Percentiles rank a stretch among this genome's conserved stretches.
Evolutionary conservation across 2,888 invertebrate species (phyloP).

Genomic region (Chloroclysta siterata): DNA sequence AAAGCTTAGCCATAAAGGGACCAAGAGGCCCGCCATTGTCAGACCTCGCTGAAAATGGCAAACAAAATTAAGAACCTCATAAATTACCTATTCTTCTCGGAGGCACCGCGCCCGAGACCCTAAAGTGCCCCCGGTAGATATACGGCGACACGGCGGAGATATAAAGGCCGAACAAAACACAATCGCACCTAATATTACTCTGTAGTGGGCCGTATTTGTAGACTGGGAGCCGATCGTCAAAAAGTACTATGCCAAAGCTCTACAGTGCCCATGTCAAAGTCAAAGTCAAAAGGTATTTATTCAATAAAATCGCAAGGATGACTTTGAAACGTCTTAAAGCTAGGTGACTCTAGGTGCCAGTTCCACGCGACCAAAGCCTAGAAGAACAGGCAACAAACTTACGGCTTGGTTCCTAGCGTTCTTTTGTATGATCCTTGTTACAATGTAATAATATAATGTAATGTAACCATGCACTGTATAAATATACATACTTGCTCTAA

Average conservation of each 20-base stretch:
- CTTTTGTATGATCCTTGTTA: too few relatives aligned
- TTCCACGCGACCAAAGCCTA: too few relatives aligned
- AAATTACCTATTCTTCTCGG: slow-evolving; percentile 45
- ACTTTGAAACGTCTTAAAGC: too few relatives aligned
- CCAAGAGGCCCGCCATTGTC: slow-evolving; percentile 28
- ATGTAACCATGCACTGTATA: too few relatives aligned
- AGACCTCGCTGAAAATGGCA: slow-evolving; percentile 38
- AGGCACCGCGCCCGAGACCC: slow-evolving; percentile 41
- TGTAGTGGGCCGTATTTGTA: slow-evolving; percentile 51
- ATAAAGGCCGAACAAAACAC: slow-evolving; percentile 44
- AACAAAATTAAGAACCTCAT: slow-evolving; percentile 44
- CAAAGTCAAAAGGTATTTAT: too few relatives aligned
- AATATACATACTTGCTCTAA: too few relatives aligned
- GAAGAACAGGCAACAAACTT: too few relatives aligned
- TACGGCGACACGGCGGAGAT: slow-evolving; percentile 40
- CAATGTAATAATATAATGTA: too few relatives aligned
- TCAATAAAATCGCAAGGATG: too few relatives aligned
- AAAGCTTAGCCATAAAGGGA: slow-evolving; percentile 26
- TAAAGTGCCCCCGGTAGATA: slow-evolving; percentile 44
- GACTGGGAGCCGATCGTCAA: slow-evolving; percentile 11
- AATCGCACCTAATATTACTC: slow-evolving; percentile 52
- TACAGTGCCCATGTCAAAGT: not conserved
- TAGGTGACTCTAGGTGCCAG: too few relatives aligned
- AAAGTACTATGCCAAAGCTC: not conserved
- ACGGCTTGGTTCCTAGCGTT: too few relatives aligned